Evolutionary conservation across 2,113 vertebrate species (phyloP), one percentile per base, ranked within the genome.

Genomic region (Triplophysa tibetana): DNA sequence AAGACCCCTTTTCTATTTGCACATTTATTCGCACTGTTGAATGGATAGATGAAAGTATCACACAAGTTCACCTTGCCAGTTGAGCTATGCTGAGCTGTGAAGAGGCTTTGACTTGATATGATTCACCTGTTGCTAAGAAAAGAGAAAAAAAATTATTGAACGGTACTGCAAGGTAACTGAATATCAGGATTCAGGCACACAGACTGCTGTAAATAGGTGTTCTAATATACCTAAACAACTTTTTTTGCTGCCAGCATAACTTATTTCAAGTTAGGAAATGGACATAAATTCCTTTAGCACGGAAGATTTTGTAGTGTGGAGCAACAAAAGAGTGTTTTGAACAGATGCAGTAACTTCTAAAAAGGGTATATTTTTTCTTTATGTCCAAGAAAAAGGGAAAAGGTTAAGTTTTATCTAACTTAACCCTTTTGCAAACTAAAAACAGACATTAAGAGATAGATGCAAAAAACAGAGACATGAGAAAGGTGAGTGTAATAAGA

Each of bases 11-110:
- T 82, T 83, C 64, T 79, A 58, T 66, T 60, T 52, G 41, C 17
- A 58, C 24, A 62, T 81, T 64, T 78, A 70, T 72, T 54, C 11
- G 11, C 43, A 74, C 74, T 26, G 26, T 8, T 70, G 68, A 69
- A 81, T 75, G 58, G 64, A 63, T 63, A 70, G 67, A 81, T 76
- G 56, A 85, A 83, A 83, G 64, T 23, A 70, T 33, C 60, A 38
- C 29, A 78, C 23, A 54, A 62, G 33, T 52, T 85, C 78, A 83
- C 78, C 75, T 83, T 81, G 56, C 16, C 66, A 21, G n/a, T 78
- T 78, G 38, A 78, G 19, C 63, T 45, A 65, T 70, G 52, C 60
- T 48, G 43, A 78, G 75, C 62, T 60, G 43, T 70, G 52, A 70
- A 75, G 45, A 82, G 48, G 24, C 75, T 78, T 68, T 73, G 50